phyloP scores from a whole-genome alignment of 2,888 invertebrate species.

The Icerya purchasi region DNA sequence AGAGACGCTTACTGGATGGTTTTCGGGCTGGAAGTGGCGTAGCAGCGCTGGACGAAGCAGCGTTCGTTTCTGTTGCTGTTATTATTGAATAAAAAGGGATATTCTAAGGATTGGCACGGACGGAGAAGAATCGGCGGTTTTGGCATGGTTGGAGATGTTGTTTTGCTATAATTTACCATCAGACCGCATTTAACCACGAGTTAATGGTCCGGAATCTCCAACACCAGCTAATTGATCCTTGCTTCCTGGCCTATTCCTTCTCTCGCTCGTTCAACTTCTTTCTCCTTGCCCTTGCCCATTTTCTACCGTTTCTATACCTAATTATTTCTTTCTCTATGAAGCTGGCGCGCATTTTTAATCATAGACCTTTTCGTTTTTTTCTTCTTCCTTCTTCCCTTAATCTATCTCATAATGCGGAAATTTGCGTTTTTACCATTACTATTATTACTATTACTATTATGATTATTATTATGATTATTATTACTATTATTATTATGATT shows the following conservation, averaged over 20 bases:
- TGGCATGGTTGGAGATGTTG: background rate
- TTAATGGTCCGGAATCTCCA: constrained; percentile 67
- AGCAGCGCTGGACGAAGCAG: no score
- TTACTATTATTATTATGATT: no score
- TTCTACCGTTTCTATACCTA: background rate
- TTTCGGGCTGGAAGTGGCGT: no score
- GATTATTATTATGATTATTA: no score
- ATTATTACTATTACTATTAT: no score
- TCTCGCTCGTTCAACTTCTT: constrained; percentile 5
- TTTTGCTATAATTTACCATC: constrained; percentile 9
- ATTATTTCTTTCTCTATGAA: background rate
- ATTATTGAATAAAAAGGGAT: no score
- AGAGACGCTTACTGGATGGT: no score
- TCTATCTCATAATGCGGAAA: background rate
- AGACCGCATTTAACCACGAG: constrained; percentile 27
- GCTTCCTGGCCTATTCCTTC: background rate
- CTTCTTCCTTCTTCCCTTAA: background rate
- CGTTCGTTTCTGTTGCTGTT: no score
- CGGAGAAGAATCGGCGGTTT: background rate
- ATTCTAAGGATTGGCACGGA: background rate
- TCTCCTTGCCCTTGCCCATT: background rate
- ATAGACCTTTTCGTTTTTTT: background rate
- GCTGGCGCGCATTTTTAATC: background rate
- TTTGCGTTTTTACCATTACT: no score
- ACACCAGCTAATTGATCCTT: constrained; percentile 42